Evolutionary conservation across 2,113 vertebrate species (phyloP).

Genomic region (Heterocephalus glaber): DNA sequence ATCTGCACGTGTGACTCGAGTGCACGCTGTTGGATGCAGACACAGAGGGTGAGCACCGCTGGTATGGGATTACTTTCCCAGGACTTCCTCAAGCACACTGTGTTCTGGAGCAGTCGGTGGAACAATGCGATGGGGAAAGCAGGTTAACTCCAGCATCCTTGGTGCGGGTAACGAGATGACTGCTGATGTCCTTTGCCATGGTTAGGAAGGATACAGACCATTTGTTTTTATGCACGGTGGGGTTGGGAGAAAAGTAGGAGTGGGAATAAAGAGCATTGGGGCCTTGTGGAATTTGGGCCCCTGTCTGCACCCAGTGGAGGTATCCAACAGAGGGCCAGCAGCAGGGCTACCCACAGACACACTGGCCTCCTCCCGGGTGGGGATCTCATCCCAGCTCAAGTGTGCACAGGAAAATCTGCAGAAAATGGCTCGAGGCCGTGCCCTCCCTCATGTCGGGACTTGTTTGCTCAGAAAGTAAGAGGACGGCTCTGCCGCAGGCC

Average conservation of each 20-base stretch:
- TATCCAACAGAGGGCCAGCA: neutral
- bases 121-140: neutral
- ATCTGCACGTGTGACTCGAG: neutral
- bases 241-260: neutral
- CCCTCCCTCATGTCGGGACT: slow-evolving; percentile 87
- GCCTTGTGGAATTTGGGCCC: neutral
- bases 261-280: neutral
- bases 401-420: too few relatives aligned
- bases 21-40: neutral
- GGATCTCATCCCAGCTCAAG: neutral
- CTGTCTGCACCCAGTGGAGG: neutral
- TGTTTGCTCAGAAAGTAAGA: slow-evolving; percentile 79
- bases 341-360: too few relatives aligned
- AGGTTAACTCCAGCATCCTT: neutral
- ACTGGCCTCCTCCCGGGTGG: neutral
- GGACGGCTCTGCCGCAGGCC: slow-evolving; percentile 79
- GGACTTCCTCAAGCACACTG: neutral
- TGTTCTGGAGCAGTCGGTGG: neutral
- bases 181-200: neutral
- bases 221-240: too few relatives aligned
- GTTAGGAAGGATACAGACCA: neutral
- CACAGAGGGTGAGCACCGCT: neutral
- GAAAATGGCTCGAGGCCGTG: slow-evolving; percentile 88
- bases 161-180: neutral
- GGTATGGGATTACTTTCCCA: neutral